Conservation (phyloP, 2,888 invertebrate genomes). For the Stegana nigrithorax region DNA sequence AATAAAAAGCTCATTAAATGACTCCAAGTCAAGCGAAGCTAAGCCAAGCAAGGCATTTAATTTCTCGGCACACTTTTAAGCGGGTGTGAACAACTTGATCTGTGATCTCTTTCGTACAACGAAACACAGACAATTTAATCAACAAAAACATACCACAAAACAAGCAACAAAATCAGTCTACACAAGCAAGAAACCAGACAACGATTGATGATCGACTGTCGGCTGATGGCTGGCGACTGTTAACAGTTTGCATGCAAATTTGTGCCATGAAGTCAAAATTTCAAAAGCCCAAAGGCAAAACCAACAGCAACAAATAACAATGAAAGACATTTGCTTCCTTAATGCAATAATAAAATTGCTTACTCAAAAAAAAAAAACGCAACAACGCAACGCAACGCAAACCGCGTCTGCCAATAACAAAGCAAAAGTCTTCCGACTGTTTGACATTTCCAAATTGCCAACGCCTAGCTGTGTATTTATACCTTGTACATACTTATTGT, state of each 20-base stretch:
- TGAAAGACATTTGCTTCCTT: constrained; percentile 9
- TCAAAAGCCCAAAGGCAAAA: constrained; percentile 30
- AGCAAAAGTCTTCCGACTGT: constrained; percentile 21
- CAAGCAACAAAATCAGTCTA: constrained; percentile 33
- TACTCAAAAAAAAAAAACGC: not conserved
- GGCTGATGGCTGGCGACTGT: constrained; percentile 11
- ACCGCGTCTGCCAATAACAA: not conserved
- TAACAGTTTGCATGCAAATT: constrained; percentile 4
- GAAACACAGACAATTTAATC: not conserved
- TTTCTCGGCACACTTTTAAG: constrained; percentile 13
- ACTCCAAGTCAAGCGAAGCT: too few species aligned
- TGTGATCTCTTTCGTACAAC: not conserved
- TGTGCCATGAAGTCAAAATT: constrained; percentile 27
- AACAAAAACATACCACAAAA: too few species aligned
- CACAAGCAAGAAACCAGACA: constrained; percentile 1
- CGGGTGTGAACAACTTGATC: not conserved
- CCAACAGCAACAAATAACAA: not conserved
- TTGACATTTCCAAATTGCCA: constrained; percentile 38
- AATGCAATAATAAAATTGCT: not conserved
- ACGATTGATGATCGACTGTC: not conserved
- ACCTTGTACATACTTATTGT: too few species aligned
- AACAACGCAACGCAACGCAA: too few species aligned
- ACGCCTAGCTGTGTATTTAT: constrained; percentile 25
- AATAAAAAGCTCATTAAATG: too few species aligned
- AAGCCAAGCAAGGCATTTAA: constrained; percentile 3